phyloP scores from a whole-genome alignment of 2,888 invertebrate genomes.

The Drosophila anomalata region DNA sequence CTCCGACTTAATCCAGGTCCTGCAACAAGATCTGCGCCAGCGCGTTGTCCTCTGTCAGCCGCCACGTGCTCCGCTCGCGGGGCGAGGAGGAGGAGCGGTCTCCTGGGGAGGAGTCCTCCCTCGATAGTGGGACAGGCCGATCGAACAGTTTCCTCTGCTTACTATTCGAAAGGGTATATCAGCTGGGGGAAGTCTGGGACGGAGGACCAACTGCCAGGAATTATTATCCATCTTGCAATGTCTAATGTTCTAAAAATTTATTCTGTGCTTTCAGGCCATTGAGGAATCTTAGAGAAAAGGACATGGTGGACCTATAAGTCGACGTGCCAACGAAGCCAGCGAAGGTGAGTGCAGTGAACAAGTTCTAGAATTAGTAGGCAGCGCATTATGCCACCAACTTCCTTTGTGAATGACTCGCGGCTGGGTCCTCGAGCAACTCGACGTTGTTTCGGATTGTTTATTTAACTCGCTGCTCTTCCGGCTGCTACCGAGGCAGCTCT shows the following conservation, averaged over 20 bases:
- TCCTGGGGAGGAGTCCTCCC: slow-evolving; percentile 40
- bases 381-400: slow-evolving; percentile 37
- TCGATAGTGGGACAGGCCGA: slow-evolving; percentile 70
- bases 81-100: not conserved
- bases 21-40: slow-evolving; percentile 21
- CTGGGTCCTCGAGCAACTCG: slow-evolving; percentile 23
- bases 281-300: not conserved
- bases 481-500: slow-evolving; percentile 49
- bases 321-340: not conserved
- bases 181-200: not conserved
- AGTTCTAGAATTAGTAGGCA: slow-evolving; percentile 21
- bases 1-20: not conserved
- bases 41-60: slow-evolving; percentile 49
- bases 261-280: not conserved
- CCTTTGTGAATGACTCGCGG: slow-evolving; percentile 69
- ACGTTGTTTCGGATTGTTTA: slow-evolving; percentile 63
- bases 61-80: slow-evolving; percentile 56
- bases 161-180: not conserved
- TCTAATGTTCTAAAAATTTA: not conserved
- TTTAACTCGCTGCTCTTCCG: slow-evolving; percentile 68
- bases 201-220: not conserved
- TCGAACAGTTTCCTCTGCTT: slow-evolving; percentile 51
- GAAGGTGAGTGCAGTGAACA: slow-evolving; percentile 15
- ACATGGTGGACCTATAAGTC: not conserved
- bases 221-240: not conserved